These are phyloP conservation scores for Orthonyx spaldingii DNA, from an alignment of 2,113 vertebrate species.

Conservation along the genomic window DNA sequence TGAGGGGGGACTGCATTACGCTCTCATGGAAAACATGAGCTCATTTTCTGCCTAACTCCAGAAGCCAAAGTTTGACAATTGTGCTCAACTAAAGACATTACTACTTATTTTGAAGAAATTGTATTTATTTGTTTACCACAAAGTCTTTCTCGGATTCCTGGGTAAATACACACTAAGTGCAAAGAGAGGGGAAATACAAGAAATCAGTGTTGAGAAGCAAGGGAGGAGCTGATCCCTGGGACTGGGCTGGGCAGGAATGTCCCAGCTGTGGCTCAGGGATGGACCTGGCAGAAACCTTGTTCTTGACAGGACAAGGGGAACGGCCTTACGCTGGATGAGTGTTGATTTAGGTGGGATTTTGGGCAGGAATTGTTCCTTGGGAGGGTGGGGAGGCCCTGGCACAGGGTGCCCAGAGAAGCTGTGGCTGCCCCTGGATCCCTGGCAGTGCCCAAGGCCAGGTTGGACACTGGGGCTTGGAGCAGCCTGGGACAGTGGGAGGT, in stretches of 20 bases:
- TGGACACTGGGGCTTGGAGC: neutral
- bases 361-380: neutral
- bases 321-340: fast-evolving
- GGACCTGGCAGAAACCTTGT: neutral
- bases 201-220: neutral
- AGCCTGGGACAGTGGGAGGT: neutral
- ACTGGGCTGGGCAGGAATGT: neutral
- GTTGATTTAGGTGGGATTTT: fast-evolving
- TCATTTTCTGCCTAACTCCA: neutral
- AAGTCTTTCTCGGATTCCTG: neutral
- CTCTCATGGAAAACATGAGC: neutral
- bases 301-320: neutral
- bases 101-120: neutral
- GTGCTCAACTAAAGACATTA: neutral
- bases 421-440: neutral
- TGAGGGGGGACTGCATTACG: neutral
- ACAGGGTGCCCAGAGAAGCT: too few species aligned
- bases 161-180: neutral
- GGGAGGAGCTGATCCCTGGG: neutral
- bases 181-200: neutral
- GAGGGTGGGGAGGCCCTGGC: fast-evolving
- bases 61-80: neutral
- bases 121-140: neutral
- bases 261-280: neutral
- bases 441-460: neutral